A percentile compares a stretch with the other conserved stretches of the same genome.
These are phyloP conservation scores for Nemotelus nigrinus DNA, from an alignment of 2,888 invertebrate genomes.

Conservation along the genomic window DNA sequence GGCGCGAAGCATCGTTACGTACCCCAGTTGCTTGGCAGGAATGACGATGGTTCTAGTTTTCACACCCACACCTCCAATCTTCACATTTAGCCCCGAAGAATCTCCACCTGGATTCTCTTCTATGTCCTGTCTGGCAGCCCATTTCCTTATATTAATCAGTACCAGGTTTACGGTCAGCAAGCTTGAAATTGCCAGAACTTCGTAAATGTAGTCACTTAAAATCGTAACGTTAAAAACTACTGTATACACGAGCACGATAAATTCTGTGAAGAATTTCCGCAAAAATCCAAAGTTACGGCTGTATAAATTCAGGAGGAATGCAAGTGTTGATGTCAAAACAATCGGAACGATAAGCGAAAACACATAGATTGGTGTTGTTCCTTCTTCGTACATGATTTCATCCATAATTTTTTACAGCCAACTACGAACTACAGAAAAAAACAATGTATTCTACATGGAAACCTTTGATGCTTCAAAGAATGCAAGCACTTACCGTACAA, in stretches of 20 bases:
- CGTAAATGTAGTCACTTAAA: conserved; percentile 62
- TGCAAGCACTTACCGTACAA: too few species aligned
- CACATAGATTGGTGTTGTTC: conserved; percentile 18
- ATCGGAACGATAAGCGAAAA: conserved; percentile 36
- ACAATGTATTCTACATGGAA: too few species aligned
- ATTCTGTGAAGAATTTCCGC: conserved; percentile 66
- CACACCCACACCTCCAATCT: not conserved
- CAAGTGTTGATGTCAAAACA: conserved; percentile 3
- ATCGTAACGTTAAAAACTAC: conserved; percentile 70
- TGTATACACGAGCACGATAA: conserved; percentile 68
- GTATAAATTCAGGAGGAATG: conserved; percentile 11
- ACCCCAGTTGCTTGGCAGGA: conserved; percentile 59
- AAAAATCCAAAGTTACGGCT: not conserved
- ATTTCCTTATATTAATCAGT: not conserved
- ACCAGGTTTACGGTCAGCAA: not conserved
- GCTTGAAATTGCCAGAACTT: conserved; percentile 52
- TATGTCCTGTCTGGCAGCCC: not conserved
- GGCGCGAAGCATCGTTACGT: conserved; percentile 76
- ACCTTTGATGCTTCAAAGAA: too few species aligned
- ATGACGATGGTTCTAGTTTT: conserved; percentile 13
- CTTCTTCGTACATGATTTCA: not conserved
- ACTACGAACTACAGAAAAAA: too few species aligned
- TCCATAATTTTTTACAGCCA: too few species aligned
- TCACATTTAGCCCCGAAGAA: not conserved
- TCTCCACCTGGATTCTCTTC: not conserved